These are phyloP conservation scores for Tenrec ecaudatus DNA, from an alignment of 2,113 vertebrate genomes.

Conservation along the genomic window DNA sequence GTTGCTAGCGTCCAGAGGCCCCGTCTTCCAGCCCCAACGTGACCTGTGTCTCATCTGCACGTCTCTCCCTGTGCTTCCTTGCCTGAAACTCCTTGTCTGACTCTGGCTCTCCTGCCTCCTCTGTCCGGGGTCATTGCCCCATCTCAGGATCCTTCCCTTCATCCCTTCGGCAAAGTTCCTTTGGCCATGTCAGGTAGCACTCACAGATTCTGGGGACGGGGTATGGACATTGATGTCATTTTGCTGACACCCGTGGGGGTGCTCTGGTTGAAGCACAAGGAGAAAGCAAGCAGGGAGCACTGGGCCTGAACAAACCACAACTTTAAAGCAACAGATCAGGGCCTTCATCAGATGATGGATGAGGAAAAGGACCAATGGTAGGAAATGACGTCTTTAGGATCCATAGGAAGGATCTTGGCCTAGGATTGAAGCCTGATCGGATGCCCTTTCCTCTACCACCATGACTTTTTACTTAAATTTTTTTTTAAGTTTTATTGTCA, in stretches of 20 bases:
- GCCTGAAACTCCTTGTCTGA: background rate
- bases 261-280: background rate
- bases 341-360: background rate
- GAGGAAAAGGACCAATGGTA: background rate
- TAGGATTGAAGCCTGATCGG: background rate
- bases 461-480: too few species aligned
- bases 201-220: too few species aligned
- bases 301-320: background rate
- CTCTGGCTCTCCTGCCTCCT: background rate
- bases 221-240: too few species aligned
- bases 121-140: background rate
- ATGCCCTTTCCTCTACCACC: rapidly evolving
- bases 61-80: background rate
- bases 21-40: background rate
- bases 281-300: background rate
- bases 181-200: background rate
- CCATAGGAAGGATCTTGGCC: background rate
- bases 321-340: background rate
- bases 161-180: background rate
- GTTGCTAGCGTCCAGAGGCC: background rate
- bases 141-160: background rate
- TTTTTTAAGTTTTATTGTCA: too few species aligned
- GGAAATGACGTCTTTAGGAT: background rate
- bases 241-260: too few species aligned
- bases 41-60: background rate